phyloP scores from a whole-genome alignment of 2,888 invertebrate genomes.

The Temnothorax ravouxi region DNA sequence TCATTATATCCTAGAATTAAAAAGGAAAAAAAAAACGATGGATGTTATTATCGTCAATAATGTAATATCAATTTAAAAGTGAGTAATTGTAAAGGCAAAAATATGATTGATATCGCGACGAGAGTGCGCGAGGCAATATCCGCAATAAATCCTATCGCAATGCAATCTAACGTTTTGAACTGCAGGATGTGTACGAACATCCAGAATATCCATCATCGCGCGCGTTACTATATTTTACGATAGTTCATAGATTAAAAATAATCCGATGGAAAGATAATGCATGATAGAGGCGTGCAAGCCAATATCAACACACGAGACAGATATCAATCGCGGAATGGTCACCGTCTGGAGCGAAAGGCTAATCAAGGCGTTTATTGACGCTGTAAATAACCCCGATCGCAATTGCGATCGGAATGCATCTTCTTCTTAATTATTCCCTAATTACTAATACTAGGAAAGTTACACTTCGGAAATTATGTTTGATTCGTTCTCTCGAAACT shows the following conservation, averaged over 20 bases:
- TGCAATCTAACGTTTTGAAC: conserved; percentile 34
- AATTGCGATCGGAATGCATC: conserved; percentile 2
- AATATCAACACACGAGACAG: not conserved
- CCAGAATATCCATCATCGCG: conserved; percentile 37
- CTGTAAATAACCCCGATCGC: conserved; percentile 26
- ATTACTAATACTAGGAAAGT: conserved; percentile 3
- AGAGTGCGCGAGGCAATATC: conserved; percentile 27
- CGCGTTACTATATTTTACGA: conserved; percentile 41
- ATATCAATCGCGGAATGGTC: conserved; percentile 21
- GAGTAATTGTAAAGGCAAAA: conserved; percentile 8
- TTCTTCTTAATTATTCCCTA: conserved; percentile 5
- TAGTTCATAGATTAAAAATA: conserved; percentile 36
- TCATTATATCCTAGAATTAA: not conserved
- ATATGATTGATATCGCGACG: conserved; percentile 23
- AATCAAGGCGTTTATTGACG: conserved; percentile 18
- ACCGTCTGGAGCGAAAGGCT: not conserved
- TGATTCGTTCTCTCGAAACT: conserved; percentile 14
- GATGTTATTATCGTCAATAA: not conserved
- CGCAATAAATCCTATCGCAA: conserved; percentile 37
- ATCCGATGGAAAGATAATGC: conserved; percentile 27
- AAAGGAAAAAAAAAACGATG: not conserved
- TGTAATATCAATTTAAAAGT: not conserved
- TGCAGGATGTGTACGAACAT: conserved; percentile 11
- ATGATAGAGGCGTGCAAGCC: not conserved
- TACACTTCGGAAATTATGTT: not conserved